A percentile compares a stretch with the other conserved stretches of the same genome.
phyloP scores from a whole-genome alignment of 1,140 invertebrate genomes.

The Rhynchophorus ferrugineus region DNA sequence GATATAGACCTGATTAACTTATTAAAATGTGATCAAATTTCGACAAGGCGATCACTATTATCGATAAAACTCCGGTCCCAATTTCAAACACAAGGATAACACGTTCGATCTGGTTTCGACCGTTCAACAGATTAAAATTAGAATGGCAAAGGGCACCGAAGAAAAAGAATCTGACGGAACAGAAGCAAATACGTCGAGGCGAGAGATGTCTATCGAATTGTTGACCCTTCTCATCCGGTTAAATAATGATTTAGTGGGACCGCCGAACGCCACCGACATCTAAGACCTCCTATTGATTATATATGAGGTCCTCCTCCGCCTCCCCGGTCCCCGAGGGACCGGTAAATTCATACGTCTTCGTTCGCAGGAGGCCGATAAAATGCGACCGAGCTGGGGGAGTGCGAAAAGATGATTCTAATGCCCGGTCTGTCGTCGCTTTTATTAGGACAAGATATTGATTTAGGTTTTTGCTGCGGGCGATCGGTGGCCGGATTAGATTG shows the following conservation, averaged over 20 bases:
- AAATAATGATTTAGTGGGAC: conserved; percentile 34
- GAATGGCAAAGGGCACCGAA: no score
- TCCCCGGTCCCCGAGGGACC: conserved; percentile 26
- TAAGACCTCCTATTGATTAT: conserved; percentile 36
- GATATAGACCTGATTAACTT: no score
- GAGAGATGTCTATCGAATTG: conserved; percentile 17
- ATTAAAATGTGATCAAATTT: no score
- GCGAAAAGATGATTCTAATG: conserved; percentile 37
- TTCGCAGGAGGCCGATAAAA: conserved; percentile 6
- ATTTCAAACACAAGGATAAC: not conserved
- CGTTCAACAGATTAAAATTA: not conserved
- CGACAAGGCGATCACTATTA: no score
- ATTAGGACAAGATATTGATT: conserved; percentile 31
- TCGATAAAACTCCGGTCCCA: no score
- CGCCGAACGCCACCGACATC: conserved; percentile 30
- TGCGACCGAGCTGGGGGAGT: conserved; percentile 31
- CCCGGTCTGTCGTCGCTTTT: conserved; percentile 29
- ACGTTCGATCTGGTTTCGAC: not conserved
- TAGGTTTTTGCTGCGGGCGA: conserved; percentile 15
- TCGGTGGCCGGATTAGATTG: conserved; percentile 10
- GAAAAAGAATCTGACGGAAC: no score
- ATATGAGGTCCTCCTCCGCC: conserved; percentile 25
- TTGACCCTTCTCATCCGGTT: conserved; percentile 15
- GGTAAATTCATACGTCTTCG: conserved; percentile 36
- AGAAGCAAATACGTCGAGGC: conserved; percentile 8